phyloP scores from a whole-genome alignment of 2,113 vertebrate species.

The Anser brachyrhynchus region DNA sequence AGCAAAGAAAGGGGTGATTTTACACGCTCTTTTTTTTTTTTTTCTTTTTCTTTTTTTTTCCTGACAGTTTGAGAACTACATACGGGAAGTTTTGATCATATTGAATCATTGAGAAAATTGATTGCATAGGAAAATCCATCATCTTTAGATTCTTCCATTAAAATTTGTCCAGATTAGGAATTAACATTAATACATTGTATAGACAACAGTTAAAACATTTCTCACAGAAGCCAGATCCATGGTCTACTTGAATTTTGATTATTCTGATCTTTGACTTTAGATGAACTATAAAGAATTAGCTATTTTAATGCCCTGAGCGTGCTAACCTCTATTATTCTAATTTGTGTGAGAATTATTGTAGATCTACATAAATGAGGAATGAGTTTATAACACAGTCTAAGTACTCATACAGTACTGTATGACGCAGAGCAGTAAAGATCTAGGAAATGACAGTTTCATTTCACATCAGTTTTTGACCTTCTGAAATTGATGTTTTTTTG shows the following conservation, averaged over 20 bases:
- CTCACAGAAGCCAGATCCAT: neutral
- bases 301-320: neutral
- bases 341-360: slow-evolving; percentile 23
- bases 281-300: neutral
- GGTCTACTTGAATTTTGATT: neutral
- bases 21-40: neutral
- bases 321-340: slow-evolving; percentile 20
- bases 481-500: neutral
- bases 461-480: neutral
- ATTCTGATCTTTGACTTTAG: neutral
- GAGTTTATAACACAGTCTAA: neutral
- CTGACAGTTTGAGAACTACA: neutral
- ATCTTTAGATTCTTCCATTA: neutral
- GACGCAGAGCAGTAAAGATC: neutral
- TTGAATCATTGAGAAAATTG: neutral
- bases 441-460: neutral
- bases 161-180: neutral
- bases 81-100: neutral
- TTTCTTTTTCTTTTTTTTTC: neutral
- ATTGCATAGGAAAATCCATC: neutral
- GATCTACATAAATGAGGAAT: neutral
- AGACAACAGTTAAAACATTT: neutral
- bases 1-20: neutral
- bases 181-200: neutral
- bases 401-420: neutral